These are phyloP conservation scores for Dinoponera quadriceps DNA, from an alignment of 1,140 invertebrate species.

Conservation along the genomic window DNA sequence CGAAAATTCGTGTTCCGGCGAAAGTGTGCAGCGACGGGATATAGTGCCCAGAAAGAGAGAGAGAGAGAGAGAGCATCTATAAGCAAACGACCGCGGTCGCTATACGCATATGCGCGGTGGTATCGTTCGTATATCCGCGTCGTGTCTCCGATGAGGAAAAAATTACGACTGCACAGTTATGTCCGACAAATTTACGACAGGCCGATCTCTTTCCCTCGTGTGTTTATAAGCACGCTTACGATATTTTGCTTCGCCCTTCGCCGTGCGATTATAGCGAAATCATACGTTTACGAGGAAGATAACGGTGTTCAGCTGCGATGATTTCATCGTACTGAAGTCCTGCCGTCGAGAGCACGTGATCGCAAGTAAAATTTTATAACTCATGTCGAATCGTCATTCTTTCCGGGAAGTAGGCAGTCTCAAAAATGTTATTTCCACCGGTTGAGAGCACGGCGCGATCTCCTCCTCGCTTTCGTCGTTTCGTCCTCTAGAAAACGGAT, in stretches of 20 bases:
- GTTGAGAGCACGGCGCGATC: constrained; percentile 49
- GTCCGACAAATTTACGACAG: neutral
- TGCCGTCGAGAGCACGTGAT: neutral
- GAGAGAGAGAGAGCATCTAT: too few relatives aligned
- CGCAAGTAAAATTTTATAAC: constrained; percentile 53
- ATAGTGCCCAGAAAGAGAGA: too few relatives aligned
- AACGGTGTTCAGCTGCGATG: neutral
- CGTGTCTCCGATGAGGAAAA: neutral
- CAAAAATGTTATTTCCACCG: constrained; percentile 57
- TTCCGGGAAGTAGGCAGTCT: constrained; percentile 44
- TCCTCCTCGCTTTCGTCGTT: constrained; percentile 43
- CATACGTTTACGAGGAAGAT: neutral
- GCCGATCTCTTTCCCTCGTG: neutral
- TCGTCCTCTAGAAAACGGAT: constrained; percentile 42
- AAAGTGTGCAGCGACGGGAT: neutral
- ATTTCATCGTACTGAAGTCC: constrained; percentile 1
- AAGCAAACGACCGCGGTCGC: neutral
- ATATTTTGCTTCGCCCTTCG: neutral
- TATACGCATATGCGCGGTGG: neutral
- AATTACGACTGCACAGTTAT: neutral
- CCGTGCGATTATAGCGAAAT: neutral
- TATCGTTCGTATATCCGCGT: neutral
- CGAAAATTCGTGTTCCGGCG: constrained; percentile 20
- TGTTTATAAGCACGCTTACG: neutral
- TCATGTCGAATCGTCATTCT: constrained; percentile 28